These are phyloP conservation scores for Sebastes minor DNA, from an alignment of 2,797 vertebrate species.

Conservation along the genomic window DNA sequence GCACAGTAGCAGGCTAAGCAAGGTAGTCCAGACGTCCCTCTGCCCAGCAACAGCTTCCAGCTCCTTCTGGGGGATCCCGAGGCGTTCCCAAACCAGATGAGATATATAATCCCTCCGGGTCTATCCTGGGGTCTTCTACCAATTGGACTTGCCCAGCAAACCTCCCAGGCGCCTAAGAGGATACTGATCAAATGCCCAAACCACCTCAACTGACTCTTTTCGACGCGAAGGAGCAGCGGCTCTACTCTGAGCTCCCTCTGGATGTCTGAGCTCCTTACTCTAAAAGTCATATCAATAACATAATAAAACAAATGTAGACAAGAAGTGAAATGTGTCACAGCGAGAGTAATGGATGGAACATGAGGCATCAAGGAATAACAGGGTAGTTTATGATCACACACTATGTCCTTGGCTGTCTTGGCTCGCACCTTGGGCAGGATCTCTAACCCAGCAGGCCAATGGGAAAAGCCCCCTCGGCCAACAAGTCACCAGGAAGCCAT, in stretches of 20 bases:
- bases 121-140: not conserved
- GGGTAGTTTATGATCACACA: slow-evolving; percentile 11
- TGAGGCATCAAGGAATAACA: slow-evolving; percentile 15
- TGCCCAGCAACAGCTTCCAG: not conserved
- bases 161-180: not conserved
- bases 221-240: not conserved
- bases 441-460: slow-evolving; percentile 24
- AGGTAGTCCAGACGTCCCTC: not conserved
- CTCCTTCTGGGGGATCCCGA: not conserved
- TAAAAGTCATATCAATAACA: not conserved
- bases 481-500: slow-evolving; percentile 44
- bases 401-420: slow-evolving; percentile 7
- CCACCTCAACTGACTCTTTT: not conserved
- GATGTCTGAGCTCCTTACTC: not conserved
- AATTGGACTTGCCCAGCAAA: not conserved
- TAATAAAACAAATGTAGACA: not conserved
- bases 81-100: not conserved
- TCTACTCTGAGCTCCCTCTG: not conserved
- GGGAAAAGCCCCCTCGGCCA: slow-evolving; percentile 23
- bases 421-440: slow-evolving; percentile 26
- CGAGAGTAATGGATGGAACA: not conserved
- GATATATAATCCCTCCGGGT: not conserved
- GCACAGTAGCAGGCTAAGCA: not conserved
- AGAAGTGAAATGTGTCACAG: not conserved
- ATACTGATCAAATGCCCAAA: not conserved